Conservation (phyloP, 2,797 vertebrate genomes). For the Silurus lanzhouensis region DNA sequence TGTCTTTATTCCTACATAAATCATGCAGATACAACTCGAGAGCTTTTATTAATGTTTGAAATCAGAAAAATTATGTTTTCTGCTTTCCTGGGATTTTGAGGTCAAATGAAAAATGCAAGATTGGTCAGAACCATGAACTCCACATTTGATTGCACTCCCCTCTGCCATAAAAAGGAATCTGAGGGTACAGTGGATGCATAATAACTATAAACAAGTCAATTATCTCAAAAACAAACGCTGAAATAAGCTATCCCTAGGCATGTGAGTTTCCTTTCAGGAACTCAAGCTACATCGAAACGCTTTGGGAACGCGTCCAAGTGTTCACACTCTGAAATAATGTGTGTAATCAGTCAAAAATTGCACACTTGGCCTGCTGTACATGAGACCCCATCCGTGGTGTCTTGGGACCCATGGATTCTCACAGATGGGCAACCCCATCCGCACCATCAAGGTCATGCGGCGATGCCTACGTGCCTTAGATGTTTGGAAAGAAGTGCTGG, state of each 20-base stretch:
- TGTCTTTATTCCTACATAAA: too few species aligned
- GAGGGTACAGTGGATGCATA: not conserved
- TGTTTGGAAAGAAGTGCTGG: too few species aligned
- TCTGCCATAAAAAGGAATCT: not conserved
- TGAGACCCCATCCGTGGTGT: too few species aligned
- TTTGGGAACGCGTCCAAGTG: too few species aligned
- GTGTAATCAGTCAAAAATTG: too few species aligned
- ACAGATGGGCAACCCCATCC: too few species aligned
- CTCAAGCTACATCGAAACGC: too few species aligned
- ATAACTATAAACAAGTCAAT: not conserved
- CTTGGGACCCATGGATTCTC: too few species aligned
- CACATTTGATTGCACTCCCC: not conserved
- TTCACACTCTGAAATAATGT: too few species aligned
- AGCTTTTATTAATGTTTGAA: not conserved
- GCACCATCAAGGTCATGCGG: too few species aligned
- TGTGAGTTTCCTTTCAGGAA: not conserved
- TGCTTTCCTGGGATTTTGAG: not conserved
- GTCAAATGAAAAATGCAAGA: not conserved
- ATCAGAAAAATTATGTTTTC: not conserved
- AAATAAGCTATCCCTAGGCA: not conserved
- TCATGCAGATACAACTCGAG: not conserved
- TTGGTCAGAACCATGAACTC: not conserved
- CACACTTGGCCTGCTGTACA: too few species aligned
- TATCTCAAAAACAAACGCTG: not conserved
- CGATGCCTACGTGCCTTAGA: too few species aligned